phyloP scores from a whole-genome alignment of 2,888 invertebrate species.

The Toxonevra muliebris region DNA sequence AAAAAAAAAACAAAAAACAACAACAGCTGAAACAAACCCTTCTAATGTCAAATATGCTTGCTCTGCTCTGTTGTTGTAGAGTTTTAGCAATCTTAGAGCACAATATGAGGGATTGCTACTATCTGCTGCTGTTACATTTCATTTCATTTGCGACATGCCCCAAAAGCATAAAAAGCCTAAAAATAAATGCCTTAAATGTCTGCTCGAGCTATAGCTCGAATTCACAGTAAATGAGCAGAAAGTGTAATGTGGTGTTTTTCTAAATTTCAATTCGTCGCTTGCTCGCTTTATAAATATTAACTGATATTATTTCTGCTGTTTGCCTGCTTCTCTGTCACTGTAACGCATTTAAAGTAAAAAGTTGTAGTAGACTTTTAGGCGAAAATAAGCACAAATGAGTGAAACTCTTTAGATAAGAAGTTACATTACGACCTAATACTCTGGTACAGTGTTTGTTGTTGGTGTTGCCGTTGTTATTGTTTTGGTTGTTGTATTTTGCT shows the following conservation, averaged over 20 bases:
- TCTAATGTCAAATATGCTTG: no score
- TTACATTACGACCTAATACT: slow-evolving; percentile 23
- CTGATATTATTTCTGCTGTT: no score
- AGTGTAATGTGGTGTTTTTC: slow-evolving; percentile 30
- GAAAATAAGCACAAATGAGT: slow-evolving; percentile 30
- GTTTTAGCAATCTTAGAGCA: no score
- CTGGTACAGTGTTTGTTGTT: slow-evolving; percentile 17
- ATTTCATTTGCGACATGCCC: slow-evolving; percentile 20
- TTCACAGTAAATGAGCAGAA: slow-evolving; percentile 25
- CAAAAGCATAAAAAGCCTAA: background rate
- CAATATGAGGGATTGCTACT: slow-evolving; percentile 25
- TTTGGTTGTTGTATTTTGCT: slow-evolving; percentile 26
- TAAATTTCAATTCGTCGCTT: slow-evolving; percentile 32
- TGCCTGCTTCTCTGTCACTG: slow-evolving; percentile 6
- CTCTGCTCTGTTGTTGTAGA: no score
- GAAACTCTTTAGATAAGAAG: slow-evolving; percentile 39
- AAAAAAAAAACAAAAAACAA: no score
- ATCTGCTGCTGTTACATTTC: slow-evolving; percentile 9
- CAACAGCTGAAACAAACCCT: no score
- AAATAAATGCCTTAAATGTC: no score
- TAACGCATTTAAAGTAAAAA: background rate
- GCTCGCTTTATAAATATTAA: slow-evolving; percentile 14
- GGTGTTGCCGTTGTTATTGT: slow-evolving; percentile 21
- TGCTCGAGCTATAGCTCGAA: background rate
- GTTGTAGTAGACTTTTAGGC: slow-evolving; percentile 33